Conservation (phyloP, 2,113 vertebrate species). For the Cathartes aura region DNA sequence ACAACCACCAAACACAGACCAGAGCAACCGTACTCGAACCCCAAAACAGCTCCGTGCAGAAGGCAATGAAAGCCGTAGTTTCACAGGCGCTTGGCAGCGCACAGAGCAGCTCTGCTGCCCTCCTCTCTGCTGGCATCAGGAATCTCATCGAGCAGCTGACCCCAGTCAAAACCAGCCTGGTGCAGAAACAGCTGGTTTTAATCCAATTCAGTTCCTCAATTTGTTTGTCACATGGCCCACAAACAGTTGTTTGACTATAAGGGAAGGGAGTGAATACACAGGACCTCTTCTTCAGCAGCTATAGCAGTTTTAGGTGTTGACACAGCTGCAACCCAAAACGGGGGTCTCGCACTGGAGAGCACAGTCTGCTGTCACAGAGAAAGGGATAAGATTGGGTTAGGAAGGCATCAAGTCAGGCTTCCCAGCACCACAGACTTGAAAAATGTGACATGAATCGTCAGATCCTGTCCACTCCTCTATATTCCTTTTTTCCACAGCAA, state of each 20-base stretch:
- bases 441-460: neutral
- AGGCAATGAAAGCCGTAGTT: neutral
- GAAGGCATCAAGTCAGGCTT: neutral
- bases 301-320: neutral
- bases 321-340: neutral
- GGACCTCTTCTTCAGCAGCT: neutral
- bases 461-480: neutral
- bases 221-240: neutral
- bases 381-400: neutral
- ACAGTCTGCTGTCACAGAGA: neutral
- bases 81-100: accelerated
- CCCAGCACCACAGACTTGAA: neutral
- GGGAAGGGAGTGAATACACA: neutral
- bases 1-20: neutral
- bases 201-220: neutral
- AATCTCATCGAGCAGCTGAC: neutral
- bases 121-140: neutral
- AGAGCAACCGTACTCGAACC: neutral
- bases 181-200: neutral
- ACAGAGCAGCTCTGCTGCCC: neutral
- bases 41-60: accelerated
- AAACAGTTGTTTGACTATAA: neutral
- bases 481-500: neutral
- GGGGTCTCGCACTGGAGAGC: neutral
- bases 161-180: neutral